Base-by-base conservation (phyloP, 2,797 vertebrate genomes). In the Lophius americanus region DNA sequence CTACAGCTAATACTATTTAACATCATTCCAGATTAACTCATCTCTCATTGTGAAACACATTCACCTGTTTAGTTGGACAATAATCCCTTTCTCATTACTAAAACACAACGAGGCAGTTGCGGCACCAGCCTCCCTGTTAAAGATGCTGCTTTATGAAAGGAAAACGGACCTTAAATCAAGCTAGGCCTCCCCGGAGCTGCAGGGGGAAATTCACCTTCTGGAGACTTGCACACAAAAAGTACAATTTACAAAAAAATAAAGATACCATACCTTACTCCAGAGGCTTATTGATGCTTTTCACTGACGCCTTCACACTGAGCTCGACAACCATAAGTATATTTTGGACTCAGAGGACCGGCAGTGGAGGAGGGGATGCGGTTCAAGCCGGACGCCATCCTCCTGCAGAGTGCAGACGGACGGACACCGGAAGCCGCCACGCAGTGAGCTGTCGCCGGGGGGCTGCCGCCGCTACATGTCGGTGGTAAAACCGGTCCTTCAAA, bases 361-460 rank as follows among this genome's bases (percentile, higher is more conserved):
- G 85, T 68, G 12, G 79, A 82, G 12, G 79, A 82, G 71, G 78
- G 82, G 88, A 90, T 90, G 88, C 84, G 74, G 84, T 61, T 53
- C 81, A 68, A 89, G 80, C 85, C 80, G 80, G 88, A 87, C 91
- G 91, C 89, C 91, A 91, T 92, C 91, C 90, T 89, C 86, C 76
- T 60, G 83, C 82, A 83, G 85, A 89, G 84, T 60, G 83, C 82
- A 83, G 85, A 89, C 85, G 85, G 79, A 89, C 81, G 85, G 88
- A 92, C 90, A 91, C 90, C 91, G 90, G 91, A 92, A 92, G 65
- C 89, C 86, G 83, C 82, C 85, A 61, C 79, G 81, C 85, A 87
- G 85, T 49, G 83, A 78, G 41, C 70, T 55, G 62, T 64, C 44
- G 70, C 73, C 54, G 76, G 37, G 38, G 56, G 43, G 72, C 47